Conservation (phyloP, 1,140 invertebrate species). For the Drosophila orosa region DNA sequence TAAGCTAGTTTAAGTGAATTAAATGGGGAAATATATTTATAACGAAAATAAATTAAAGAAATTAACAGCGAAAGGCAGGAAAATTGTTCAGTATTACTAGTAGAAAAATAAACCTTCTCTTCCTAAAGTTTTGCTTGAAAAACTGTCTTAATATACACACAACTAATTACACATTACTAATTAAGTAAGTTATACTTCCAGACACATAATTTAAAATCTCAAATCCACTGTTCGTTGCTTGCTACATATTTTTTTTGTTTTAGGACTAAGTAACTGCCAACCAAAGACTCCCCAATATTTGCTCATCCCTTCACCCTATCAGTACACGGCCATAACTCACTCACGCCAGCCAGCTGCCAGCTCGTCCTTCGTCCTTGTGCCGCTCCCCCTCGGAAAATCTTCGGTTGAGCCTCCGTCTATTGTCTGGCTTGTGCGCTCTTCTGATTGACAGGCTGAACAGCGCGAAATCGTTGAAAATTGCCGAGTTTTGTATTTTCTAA, state of each 20-base stretch:
- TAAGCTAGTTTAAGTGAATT: neutral
- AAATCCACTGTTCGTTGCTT: neutral
- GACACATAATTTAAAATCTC: neutral
- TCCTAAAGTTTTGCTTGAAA: neutral
- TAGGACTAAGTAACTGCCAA: constrained; percentile 24
- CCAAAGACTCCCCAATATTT: constrained; percentile 10
- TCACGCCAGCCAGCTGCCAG: constrained; percentile 45
- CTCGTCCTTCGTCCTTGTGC: constrained; percentile 5
- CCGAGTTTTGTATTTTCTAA: constrained; percentile 70
- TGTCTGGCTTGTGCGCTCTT: constrained; percentile 57
- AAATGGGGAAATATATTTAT: neutral
- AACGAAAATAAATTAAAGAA: neutral
- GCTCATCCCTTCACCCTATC: constrained; percentile 17
- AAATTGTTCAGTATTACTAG: neutral
- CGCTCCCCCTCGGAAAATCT: constrained; percentile 3
- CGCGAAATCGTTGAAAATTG: constrained; percentile 63
- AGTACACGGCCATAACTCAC: constrained; percentile 43
- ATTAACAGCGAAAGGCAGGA: neutral
- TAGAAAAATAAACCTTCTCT: neutral
- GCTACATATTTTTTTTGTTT: constrained; percentile 3
- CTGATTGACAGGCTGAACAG: constrained; percentile 74
- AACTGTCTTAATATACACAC: neutral
- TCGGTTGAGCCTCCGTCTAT: constrained; percentile 32
- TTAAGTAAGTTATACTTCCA: neutral
- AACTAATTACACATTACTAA: neutral